Base-by-base conservation (phyloP, 2,888 invertebrate genomes). In the Icerya purchasi region DNA sequence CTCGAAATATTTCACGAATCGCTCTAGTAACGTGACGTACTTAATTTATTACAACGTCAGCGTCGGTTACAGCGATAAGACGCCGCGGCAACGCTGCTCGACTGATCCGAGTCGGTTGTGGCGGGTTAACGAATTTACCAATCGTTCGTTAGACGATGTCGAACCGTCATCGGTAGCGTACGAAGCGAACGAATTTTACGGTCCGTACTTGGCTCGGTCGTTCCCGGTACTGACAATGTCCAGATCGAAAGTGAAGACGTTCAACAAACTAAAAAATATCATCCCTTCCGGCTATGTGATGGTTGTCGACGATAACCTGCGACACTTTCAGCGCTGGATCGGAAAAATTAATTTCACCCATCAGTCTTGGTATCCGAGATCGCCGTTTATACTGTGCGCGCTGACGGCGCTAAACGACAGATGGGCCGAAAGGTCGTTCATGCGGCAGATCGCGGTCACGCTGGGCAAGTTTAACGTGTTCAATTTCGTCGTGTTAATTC, bases 341-440 rank as follows among this genome's bases (percentile, higher is more conserved):
- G 8, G 14, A 36, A 36, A 5, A 5, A 14, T 56, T 1, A 56
- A 60, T 51, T 2, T 22, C 10, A 36, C 56, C 36, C 60, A 56
- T 36, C 36, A 53, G 23, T 56, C 51, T 25, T 60, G 60, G 60
- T 52, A 56, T 20, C 60, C 60, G 18, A 14, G 52, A 23, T 24
- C 51, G 2, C 52, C 23, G 53, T 52, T 25, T 60, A 5, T 24
- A 53, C 2, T 53, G 53, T 1, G n/a, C 50, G 21, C 18, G 14
- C 5, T 18, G 19, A 3, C 19, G 10, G 19, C 2, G n/a, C 21
- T 24, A 54, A 50, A n/a, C 49, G 50, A 23, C 21, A 20, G 36
- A 8, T 14, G 5, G 14, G 36, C 14, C 5, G 5, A 5, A 14
- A 8, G 5, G 14, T 36, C 36, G 36, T 36, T 14, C 36, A 14